Evolutionary conservation across 2,113 vertebrate species (phyloP).

Genomic region (Charadrius vociferus): DNA sequence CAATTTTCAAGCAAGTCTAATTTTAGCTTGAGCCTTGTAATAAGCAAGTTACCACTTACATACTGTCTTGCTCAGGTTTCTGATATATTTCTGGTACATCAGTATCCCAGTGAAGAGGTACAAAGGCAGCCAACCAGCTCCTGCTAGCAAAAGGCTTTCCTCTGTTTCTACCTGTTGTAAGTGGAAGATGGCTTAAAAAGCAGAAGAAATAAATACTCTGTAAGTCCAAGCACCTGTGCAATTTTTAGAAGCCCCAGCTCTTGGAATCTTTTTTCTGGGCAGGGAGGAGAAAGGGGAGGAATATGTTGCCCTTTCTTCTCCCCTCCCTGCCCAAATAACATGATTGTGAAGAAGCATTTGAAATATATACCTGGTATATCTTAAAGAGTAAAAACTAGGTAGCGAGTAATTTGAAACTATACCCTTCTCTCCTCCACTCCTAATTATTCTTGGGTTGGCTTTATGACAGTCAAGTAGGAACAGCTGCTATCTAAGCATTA

Average conservation of each 20-base stretch:
- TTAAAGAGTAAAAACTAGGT: not conserved
- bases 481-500: not conserved
- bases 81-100: not conserved
- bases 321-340: not conserved
- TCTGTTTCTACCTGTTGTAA: not conserved
- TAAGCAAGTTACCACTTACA: not conserved
- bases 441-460: not conserved
- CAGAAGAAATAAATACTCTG: not conserved
- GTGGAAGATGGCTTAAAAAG: not conserved
- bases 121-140: not conserved
- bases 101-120: not conserved
- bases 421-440: not conserved
- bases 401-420: not conserved
- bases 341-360: not conserved
- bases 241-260: not conserved
- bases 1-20: not conserved
- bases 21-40: not conserved
- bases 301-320: not conserved
- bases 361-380: not conserved
- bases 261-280: not conserved
- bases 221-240: not conserved
- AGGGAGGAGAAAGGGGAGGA: not conserved
- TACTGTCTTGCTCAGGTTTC: not conserved
- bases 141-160: not conserved
- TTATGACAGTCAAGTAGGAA: not conserved